Evolutionary conservation across 2,113 vertebrate species (phyloP).

Genomic region (Raja brachyura): DNA sequence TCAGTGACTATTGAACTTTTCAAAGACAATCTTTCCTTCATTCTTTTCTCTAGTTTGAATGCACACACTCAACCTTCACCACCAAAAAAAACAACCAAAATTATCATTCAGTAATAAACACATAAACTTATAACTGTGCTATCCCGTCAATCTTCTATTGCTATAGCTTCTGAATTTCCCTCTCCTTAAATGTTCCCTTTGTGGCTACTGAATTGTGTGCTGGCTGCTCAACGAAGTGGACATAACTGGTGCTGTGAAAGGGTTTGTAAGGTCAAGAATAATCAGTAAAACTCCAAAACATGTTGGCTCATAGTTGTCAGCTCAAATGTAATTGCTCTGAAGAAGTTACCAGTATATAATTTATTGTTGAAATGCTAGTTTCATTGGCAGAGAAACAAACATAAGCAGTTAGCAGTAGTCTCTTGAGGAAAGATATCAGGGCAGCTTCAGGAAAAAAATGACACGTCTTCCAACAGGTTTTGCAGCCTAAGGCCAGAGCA

Average conservation of each 20-base stretch:
- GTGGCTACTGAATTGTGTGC: not conserved
- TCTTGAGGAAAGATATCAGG: not conserved
- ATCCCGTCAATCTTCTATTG: not conserved
- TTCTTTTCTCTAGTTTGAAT: not conserved
- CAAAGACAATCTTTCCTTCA: not conserved
- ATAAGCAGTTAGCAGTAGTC: not conserved
- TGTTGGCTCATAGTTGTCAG: not conserved
- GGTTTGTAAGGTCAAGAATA: not conserved
- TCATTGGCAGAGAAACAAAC: not conserved
- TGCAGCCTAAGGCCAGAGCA: not conserved
- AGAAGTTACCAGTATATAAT: not conserved
- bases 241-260: not conserved
- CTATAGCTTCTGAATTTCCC: not conserved
- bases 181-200: not conserved
- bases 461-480: not conserved
- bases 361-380: not conserved
- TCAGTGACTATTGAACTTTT: not conserved
- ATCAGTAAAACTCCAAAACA: not conserved
- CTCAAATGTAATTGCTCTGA: not conserved
- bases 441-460: not conserved
- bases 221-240: not conserved
- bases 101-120: not conserved
- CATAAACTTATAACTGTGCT: not conserved
- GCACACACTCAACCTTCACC: not conserved
- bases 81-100: not conserved